Evolutionary conservation across 1,140 invertebrate genomes (phyloP).

Genomic region (Potamilus streckersoni): DNA sequence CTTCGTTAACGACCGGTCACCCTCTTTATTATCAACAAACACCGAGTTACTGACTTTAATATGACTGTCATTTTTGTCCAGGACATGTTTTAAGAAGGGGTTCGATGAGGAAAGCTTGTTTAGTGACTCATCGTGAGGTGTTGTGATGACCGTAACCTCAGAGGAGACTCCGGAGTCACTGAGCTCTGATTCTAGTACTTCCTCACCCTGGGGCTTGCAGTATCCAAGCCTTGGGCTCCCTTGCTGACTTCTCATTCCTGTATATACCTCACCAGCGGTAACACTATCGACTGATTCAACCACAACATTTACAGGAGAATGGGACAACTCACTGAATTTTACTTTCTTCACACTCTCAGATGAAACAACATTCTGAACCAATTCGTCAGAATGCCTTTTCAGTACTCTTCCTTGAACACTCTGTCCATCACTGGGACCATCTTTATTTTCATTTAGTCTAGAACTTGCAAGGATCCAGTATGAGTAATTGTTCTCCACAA

Average conservation of each 20-base stretch:
- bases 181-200: slow-evolving; percentile 8
- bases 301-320: slow-evolving; percentile 39
- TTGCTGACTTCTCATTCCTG: slow-evolving; percentile 53
- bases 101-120: not conserved
- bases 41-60: not conserved
- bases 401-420: no score
- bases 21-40: not conserved
- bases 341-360: no score
- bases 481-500: no score
- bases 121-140: slow-evolving; percentile 3
- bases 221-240: slow-evolving; percentile 47
- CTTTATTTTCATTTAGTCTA: no score
- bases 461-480: no score
- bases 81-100: no score
- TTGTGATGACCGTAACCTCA: slow-evolving; percentile 4
- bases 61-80: no score
- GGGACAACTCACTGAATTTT: no score
- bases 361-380: no score
- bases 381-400: no score
- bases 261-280: slow-evolving; percentile 28
- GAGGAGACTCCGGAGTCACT: slow-evolving; percentile 41
- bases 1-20: not conserved
- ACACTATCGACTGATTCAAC: slow-evolving; percentile 44
- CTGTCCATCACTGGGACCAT: no score
- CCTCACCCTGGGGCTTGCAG: not conserved